Conservation (phyloP, 2,113 vertebrate species). For the Todiramphus chloris region DNA sequence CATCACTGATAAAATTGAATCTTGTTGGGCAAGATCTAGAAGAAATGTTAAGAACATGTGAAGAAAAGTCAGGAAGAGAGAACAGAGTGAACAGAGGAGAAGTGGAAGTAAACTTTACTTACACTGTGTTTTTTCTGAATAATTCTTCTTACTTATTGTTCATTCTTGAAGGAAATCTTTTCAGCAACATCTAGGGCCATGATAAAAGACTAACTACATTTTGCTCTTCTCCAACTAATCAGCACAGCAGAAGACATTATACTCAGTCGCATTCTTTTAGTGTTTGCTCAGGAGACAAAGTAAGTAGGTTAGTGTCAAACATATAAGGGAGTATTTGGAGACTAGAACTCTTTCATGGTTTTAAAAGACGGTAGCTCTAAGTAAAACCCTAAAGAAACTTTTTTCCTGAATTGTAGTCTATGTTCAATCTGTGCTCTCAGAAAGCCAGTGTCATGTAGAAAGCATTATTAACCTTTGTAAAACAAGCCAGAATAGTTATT, state of each 20-base stretch:
- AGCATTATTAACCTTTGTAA: not conserved
- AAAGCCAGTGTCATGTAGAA: not conserved
- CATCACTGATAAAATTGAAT: not conserved
- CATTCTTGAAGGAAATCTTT: not conserved
- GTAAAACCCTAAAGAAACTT: not conserved
- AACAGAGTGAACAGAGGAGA: not conserved
- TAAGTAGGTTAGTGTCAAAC: not conserved
- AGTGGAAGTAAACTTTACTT: not conserved
- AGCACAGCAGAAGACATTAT: not conserved
- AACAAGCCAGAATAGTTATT: not conserved
- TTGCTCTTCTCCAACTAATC: conserved; percentile 43
- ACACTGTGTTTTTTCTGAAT: not conserved
- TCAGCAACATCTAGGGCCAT: not conserved
- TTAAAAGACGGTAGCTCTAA: not conserved
- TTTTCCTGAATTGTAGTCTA: not conserved
- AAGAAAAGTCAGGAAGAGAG: not conserved
- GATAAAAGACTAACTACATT: not conserved
- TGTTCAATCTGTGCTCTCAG: not conserved
- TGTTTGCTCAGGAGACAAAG: conserved; percentile 31
- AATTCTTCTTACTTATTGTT: not conserved
- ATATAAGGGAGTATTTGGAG: not conserved
- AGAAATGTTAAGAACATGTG: not conserved
- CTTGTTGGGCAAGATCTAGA: not conserved
- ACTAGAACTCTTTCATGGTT: not conserved
- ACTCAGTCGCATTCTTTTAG: not conserved